phyloP scores from a whole-genome alignment of 2,113 vertebrate genomes.

The Hypomesus transpacificus region DNA sequence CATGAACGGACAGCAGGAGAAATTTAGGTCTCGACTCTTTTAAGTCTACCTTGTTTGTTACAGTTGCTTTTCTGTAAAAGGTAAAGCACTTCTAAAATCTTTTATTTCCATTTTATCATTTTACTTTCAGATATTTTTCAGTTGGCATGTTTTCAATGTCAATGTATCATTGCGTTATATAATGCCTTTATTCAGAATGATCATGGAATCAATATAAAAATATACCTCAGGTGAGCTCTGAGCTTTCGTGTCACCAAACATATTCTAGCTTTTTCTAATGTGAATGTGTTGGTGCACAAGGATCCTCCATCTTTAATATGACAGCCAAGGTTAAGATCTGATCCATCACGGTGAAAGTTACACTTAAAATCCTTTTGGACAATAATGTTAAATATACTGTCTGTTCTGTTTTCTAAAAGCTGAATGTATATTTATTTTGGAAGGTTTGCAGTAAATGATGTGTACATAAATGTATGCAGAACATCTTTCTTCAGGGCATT shows the following conservation, averaged over 20 bases:
- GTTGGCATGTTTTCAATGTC: no score
- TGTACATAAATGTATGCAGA: no score
- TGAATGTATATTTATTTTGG: conserved; percentile 33
- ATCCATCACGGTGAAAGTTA: background rate
- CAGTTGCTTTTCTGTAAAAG: no score
- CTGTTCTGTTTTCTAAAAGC: background rate
- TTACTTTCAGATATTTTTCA: conserved; percentile 5
- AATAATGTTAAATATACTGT: no score
- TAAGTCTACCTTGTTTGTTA: background rate
- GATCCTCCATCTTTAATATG: no score
- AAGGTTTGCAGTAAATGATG: no score
- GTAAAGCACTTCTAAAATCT: background rate
- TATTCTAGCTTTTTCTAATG: no score
- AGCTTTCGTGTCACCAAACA: background rate
- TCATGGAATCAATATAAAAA: no score
- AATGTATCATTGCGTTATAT: no score
- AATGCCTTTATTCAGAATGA: no score
- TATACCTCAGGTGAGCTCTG: background rate
- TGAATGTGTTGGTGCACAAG: no score
- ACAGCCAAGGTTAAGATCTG: background rate
- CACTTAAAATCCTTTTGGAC: background rate
- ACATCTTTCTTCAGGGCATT: no score
- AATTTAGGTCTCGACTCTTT: conserved; percentile 36
- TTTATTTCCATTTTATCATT: conserved; percentile 21
- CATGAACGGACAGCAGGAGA: conserved; percentile 16